These are phyloP conservation scores for Crotalus helleri DNA, from an alignment of 2,113 vertebrate species.

Conservation along the genomic window DNA sequence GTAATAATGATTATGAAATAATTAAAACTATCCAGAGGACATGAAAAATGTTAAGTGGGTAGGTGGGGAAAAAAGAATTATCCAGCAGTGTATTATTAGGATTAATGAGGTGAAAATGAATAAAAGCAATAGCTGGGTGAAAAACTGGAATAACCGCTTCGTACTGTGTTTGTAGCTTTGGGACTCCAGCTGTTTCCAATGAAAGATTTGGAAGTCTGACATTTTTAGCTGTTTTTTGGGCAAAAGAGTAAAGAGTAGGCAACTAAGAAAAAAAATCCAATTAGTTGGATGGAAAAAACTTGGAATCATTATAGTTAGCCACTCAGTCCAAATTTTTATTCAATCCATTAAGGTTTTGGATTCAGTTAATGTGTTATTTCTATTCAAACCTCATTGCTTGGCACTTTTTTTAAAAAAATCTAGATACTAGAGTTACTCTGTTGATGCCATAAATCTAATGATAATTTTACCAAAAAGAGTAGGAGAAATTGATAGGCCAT, in stretches of 20 bases:
- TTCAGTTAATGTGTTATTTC: slow-evolving; percentile 6
- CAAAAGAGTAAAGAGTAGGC: background rate
- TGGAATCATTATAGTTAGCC: slow-evolving; percentile 44
- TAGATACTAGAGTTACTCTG: slow-evolving; percentile 10
- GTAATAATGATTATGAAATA: background rate
- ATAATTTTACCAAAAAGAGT: slow-evolving; percentile 35
- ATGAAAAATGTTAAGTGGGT: background rate
- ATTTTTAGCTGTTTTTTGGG: background rate
- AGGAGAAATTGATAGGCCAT: background rate
- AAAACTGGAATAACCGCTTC: background rate
- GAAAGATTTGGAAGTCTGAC: slow-evolving; percentile 2
- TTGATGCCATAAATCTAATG: slow-evolving; percentile 38
- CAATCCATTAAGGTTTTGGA: slow-evolving; percentile 34
- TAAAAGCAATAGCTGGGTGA: slow-evolving; percentile 6
- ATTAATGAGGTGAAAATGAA: slow-evolving; percentile 19
- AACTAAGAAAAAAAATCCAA: background rate
- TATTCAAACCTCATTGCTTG: slow-evolving; percentile 19
- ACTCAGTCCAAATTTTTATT: slow-evolving; percentile 17
- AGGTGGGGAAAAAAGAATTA: background rate
- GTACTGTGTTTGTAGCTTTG: background rate
- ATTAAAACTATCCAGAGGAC: background rate
- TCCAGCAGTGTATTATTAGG: slow-evolving; percentile 1
- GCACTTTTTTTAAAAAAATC: slow-evolving; percentile 17
- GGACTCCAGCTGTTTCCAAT: slow-evolving; percentile 14
- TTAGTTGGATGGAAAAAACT: background rate